Evolutionary conservation across 2,888 invertebrate species (phyloP).

Genomic region (Ormyrus nitidulus): DNA sequence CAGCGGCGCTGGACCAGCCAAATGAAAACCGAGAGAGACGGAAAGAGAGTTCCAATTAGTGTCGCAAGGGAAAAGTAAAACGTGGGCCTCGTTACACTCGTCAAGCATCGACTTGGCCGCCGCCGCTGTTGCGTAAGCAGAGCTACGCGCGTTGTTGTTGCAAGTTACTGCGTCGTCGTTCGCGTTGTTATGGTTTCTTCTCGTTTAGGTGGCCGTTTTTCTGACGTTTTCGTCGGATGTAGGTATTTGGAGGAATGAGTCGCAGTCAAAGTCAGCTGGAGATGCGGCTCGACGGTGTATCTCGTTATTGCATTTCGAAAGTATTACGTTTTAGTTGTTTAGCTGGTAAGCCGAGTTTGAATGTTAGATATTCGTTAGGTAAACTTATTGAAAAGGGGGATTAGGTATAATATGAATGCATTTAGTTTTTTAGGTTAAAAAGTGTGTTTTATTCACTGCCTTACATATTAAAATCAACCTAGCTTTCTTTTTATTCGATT

Average conservation of each 20-base stretch:
- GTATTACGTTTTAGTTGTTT: too few relatives aligned
- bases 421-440: too few relatives aligned
- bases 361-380: too few relatives aligned
- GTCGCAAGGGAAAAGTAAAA: slow-evolving; percentile 45
- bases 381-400: too few relatives aligned
- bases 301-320: background rate
- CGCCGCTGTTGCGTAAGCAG: slow-evolving; percentile 21
- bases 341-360: too few relatives aligned
- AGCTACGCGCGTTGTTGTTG: background rate
- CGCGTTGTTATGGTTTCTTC: background rate
- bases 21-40: background rate
- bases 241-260: background rate
- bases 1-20: background rate
- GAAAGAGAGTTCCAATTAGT: slow-evolving; percentile 42
- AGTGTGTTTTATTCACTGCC: too few relatives aligned
- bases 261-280: background rate
- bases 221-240: background rate
- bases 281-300: background rate
- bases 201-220: slow-evolving; percentile 4
- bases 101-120: slow-evolving; percentile 12
- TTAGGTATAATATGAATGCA: too few relatives aligned
- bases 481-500: too few relatives aligned
- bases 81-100: slow-evolving; percentile 27
- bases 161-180: background rate
- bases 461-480: too few relatives aligned